Conservation (phyloP, 1,140 invertebrate species). For the Stenopsyche tienmushanensis region DNA sequence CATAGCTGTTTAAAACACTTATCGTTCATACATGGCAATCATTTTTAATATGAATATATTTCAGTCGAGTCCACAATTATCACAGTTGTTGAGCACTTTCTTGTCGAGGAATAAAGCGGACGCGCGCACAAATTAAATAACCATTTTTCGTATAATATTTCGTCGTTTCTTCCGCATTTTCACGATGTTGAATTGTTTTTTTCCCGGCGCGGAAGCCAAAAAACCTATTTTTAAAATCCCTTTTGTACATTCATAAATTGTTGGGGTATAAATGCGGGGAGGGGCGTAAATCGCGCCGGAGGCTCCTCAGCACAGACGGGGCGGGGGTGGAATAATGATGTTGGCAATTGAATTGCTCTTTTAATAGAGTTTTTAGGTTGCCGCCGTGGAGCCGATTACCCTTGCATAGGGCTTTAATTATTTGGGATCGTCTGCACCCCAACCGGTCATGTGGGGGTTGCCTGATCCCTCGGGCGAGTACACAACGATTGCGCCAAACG, state of each 20-base stretch:
- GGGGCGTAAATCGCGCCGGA: background rate
- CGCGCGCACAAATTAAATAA: too few relatives aligned
- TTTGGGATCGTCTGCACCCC: constrained; percentile 9
- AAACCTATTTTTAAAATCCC: constrained; percentile 1
- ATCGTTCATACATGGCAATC: too few relatives aligned
- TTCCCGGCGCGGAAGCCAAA: background rate
- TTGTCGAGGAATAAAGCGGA: too few relatives aligned
- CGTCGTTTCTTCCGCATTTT: too few relatives aligned
- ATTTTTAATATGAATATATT: too few relatives aligned
- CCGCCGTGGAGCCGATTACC: constrained; percentile 32
- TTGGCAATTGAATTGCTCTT: constrained; percentile 36
- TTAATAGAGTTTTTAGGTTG: constrained; percentile 35
- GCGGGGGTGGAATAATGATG: constrained; percentile 33
- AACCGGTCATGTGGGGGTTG: background rate
- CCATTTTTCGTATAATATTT: too few relatives aligned
- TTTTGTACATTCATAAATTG: constrained; percentile 36
- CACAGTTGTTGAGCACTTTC: too few relatives aligned
- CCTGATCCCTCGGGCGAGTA: background rate
- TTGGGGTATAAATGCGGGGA: constrained; percentile 1
- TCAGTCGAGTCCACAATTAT: too few relatives aligned
- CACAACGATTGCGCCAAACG: background rate
- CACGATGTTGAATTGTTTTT: too few relatives aligned
- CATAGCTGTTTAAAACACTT: too few relatives aligned
- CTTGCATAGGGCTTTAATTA: constrained; percentile 33
- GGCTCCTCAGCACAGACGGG: background rate